Conservation (phyloP, 2,797 vertebrate genomes). For the Nannoperca obscura region DNA sequence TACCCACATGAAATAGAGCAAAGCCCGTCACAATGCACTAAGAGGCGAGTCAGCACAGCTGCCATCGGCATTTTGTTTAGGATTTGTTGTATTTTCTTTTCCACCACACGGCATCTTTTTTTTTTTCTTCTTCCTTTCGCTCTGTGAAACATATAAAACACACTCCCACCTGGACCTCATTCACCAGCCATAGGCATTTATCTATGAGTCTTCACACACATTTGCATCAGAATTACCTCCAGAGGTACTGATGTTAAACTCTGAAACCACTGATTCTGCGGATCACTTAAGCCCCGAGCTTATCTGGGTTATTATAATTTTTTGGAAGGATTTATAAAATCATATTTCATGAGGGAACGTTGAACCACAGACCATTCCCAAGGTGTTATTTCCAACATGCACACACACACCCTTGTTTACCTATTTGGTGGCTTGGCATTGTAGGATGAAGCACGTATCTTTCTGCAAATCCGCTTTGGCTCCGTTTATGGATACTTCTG, state of each 20-base stretch:
- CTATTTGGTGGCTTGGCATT: slow-evolving; percentile 80
- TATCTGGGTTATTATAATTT: slow-evolving; percentile 87
- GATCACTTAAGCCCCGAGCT: slow-evolving; percentile 84
- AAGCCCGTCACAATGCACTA: slow-evolving; percentile 80
- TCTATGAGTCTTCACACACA: slow-evolving; percentile 79
- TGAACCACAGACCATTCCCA: slow-evolving; percentile 78
- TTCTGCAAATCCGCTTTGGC: slow-evolving; percentile 81
- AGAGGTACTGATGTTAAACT: slow-evolving; percentile 86
- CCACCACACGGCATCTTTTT: slow-evolving; percentile 48
- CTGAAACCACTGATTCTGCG: slow-evolving; percentile 84
- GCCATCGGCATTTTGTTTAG: slow-evolving; percentile 75
- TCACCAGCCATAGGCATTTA: slow-evolving; percentile 82
- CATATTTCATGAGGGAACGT: slow-evolving; percentile 81
- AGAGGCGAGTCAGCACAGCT: slow-evolving; percentile 79
- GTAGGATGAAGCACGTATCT: slow-evolving; percentile 76
- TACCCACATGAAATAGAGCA: slow-evolving; percentile 71
- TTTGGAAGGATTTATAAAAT: slow-evolving; percentile 85
- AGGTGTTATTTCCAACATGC: slow-evolving; percentile 76
- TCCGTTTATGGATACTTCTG: slow-evolving; percentile 72
- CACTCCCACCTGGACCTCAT: slow-evolving; percentile 83
- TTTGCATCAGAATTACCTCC: slow-evolving; percentile 86
- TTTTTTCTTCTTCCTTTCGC: slow-evolving; percentile 65
- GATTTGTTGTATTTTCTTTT: slow-evolving; percentile 67
- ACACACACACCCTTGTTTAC: slow-evolving; percentile 77
- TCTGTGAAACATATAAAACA: slow-evolving; percentile 77